These are phyloP conservation scores for Gasterosteus nipponicus DNA, from an alignment of 2,113 vertebrate genomes.

Conservation along the genomic window DNA sequence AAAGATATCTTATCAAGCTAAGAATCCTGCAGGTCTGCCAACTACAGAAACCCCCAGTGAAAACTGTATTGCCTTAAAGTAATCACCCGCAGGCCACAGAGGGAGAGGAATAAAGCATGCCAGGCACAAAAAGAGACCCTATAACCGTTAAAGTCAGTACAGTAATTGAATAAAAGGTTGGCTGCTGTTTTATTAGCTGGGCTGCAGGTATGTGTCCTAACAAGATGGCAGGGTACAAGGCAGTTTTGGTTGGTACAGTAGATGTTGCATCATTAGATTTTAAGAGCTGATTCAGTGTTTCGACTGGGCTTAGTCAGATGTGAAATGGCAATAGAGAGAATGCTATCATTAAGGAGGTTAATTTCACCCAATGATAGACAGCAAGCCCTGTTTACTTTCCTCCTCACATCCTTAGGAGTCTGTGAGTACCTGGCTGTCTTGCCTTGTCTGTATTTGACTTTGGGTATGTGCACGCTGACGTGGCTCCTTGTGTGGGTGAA, in stretches of 20 bases:
- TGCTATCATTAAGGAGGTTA: slow-evolving; percentile 27
- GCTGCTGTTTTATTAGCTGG: slow-evolving; percentile 68
- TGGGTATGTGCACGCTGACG: slow-evolving; percentile 42
- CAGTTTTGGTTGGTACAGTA: slow-evolving; percentile 53
- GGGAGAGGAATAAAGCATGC: slow-evolving; percentile 55
- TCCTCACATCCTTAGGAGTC: slow-evolving; percentile 12
- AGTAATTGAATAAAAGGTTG: slow-evolving; percentile 71
- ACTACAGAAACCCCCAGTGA: slow-evolving; percentile 48
- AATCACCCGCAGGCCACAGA: slow-evolving; percentile 68
- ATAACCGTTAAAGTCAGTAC: slow-evolving; percentile 71
- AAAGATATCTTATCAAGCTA: slow-evolving; percentile 47
- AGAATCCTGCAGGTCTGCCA: slow-evolving; percentile 40
- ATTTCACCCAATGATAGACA: slow-evolving; percentile 65
- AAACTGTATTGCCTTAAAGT: slow-evolving; percentile 67
- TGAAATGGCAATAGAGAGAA: slow-evolving; percentile 55
- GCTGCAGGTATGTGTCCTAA: slow-evolving; percentile 60
- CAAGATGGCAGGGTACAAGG: slow-evolving; percentile 42
- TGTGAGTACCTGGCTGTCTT: slow-evolving; percentile 40
- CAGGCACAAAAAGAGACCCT: slow-evolving; percentile 61
- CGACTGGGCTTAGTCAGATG: slow-evolving; percentile 55
- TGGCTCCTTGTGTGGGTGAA: slow-evolving; percentile 51
- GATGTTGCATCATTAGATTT: slow-evolving; percentile 64
- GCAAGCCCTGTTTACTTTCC: slow-evolving; percentile 33
- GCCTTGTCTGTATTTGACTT: slow-evolving; percentile 47
- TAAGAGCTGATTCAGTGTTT: slow-evolving; percentile 47